Evolutionary conservation across 2,797 vertebrate species (phyloP).

Genomic region (Choloepus didactylus): DNA sequence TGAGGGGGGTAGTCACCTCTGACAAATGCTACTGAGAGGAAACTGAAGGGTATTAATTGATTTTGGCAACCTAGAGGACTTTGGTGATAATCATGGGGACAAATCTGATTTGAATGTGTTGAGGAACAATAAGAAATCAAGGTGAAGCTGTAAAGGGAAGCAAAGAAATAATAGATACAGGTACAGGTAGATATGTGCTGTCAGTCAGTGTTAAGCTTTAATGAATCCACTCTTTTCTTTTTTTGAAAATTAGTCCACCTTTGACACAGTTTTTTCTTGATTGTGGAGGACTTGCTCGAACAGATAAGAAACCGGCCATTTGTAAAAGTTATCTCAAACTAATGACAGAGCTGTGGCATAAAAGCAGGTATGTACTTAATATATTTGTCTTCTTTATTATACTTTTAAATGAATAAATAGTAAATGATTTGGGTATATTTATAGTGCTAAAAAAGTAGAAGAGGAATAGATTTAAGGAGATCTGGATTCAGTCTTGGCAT

Average conservation of each 20-base stretch:
- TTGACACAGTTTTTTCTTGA: constrained; percentile 98
- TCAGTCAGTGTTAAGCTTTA: background rate
- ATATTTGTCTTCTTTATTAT: background rate
- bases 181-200: background rate
- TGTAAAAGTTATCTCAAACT: constrained; percentile 99
- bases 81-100: background rate
- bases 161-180: background rate
- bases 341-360: constrained; percentile 98
- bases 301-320: constrained; percentile 98
- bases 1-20: background rate
- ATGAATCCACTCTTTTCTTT: background rate
- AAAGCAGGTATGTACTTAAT: constrained; percentile 92
- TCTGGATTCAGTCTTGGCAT: background rate
- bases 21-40: background rate
- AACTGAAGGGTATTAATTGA: background rate
- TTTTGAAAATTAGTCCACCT: constrained; percentile 91
- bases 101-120: background rate
- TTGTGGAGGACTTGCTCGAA: constrained; percentile 95
- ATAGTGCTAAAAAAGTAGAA: constrained; percentile 9
- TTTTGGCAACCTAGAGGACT: background rate
- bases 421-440: background rate
- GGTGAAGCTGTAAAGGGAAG: background rate
- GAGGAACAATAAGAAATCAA: background rate
- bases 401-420: constrained; percentile 39
- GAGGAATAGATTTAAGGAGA: background rate